Base-by-base conservation (phyloP, 2,797 vertebrate species). In the Mareca penelope region DNA sequence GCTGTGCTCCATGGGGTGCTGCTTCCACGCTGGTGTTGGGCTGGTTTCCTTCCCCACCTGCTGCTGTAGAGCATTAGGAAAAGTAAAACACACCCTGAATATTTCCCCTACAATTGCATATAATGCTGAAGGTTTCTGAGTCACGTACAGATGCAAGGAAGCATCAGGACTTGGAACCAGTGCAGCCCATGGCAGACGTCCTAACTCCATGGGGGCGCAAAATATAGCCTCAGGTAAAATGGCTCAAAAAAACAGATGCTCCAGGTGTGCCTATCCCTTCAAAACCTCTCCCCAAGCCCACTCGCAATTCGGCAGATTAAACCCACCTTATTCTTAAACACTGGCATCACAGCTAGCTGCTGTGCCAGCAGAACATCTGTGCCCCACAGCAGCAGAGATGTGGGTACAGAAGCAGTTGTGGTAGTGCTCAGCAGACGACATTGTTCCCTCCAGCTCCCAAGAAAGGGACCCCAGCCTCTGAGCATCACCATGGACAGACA, bases 231-330 rank as follows among this genome's bases (percentile, higher is more conserved):
- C 64, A 70, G 60, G 22, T 52, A 52, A 31, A 56, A 19, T 53
- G 63, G 57, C n/a, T n/a, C 88, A 90, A 78, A 81, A 96, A 94
- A 15, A 3, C 80, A 95, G 50, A 91, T 81, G 81, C 55, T 93
- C 88, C 73, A 91, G 77, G 46, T 79, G 63, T 94, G 75, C 61
- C 61, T 88, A 37, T 53, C 60, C 56, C 50, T 89, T 77, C 60
- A 72, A 35, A 88, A 42, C 31, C 24, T 17, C 52, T 71, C 48
- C 78, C 65, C 60, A 76, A 63, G 18, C 50, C 35, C 26, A 57
- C 15, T 72, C 73, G 76, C 52, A 60, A 6, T 46, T 46, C 29
- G 55, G 26, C 37, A 68, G 59, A 35, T 61, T 44, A 78, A 78
- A 68, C 50, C 29, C 78, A 78, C 50, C 24, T n/a, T 11, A 57